Evolutionary conservation across 2,113 vertebrate genomes (phyloP).

Genomic region (Pelodiscus sinensis): DNA sequence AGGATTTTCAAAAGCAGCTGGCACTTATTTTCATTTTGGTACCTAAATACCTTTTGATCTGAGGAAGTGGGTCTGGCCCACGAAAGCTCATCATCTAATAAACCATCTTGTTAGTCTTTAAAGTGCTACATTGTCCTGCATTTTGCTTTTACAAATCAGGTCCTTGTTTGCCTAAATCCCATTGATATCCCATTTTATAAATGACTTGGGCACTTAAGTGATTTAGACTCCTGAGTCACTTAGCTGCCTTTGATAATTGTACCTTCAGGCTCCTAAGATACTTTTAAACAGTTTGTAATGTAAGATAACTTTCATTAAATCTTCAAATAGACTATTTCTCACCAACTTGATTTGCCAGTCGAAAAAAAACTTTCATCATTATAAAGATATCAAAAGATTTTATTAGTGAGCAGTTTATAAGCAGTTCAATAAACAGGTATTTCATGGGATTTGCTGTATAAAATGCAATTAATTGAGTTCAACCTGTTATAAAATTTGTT

Average conservation of each 20-base stretch:
- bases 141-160: not conserved
- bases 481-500: not conserved
- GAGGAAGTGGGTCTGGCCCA: too few relatives aligned
- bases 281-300: not conserved
- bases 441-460: not conserved
- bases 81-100: too few relatives aligned
- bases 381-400: not conserved
- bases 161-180: not conserved
- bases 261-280: not conserved
- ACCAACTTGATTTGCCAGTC: not conserved
- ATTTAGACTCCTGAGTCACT: not conserved
- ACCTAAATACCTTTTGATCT: accelerated
- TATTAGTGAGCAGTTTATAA: not conserved
- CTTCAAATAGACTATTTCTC: not conserved
- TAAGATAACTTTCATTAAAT: not conserved
- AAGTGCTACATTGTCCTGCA: too few relatives aligned
- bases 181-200: not conserved
- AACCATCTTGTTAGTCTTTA: too few relatives aligned
- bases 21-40: not conserved
- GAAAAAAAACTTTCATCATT: not conserved
- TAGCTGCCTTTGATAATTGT: not conserved
- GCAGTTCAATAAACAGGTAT: not conserved
- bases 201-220: not conserved
- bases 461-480: not conserved
- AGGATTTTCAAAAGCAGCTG: not conserved